phyloP scores from a whole-genome alignment of 1,140 invertebrate species.

The Monomorium pharaonis region DNA sequence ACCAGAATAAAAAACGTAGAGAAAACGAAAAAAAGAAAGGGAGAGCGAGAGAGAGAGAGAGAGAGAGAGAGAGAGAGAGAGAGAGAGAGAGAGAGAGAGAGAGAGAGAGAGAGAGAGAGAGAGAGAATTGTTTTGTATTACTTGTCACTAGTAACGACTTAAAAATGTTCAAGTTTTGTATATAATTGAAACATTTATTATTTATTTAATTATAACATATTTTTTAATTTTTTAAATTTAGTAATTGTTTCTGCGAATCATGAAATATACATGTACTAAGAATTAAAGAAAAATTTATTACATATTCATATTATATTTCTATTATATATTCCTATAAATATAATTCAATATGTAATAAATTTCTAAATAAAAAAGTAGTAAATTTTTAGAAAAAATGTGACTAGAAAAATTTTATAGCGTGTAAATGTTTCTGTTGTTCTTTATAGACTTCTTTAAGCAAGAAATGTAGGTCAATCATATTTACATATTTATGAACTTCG shows the following conservation, averaged over 20 bases:
- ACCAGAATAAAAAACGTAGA: neutral
- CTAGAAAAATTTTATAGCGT: neutral
- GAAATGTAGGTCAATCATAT: neutral
- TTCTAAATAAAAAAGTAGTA: neutral
- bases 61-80: too few species aligned
- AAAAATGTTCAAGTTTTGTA: neutral
- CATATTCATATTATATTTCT: neutral
- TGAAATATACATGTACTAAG: neutral
- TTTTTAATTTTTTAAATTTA: neutral
- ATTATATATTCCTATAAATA: neutral
- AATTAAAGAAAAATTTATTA: neutral
- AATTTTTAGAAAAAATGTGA: neutral
- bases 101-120: neutral
- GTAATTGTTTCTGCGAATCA: neutral
- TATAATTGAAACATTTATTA: neutral
- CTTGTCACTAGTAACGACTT: neutral
- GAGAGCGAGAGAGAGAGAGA: neutral
- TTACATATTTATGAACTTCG: constrained; percentile 6
- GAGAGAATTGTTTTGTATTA: neutral
- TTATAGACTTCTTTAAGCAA: neutral
- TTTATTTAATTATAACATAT: neutral
- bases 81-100: neutral
- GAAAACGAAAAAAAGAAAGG: neutral
- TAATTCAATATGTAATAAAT: neutral
- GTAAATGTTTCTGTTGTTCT: neutral